phyloP scores from a whole-genome alignment of 1,140 invertebrate species.

The Chymomyza costata region DNA sequence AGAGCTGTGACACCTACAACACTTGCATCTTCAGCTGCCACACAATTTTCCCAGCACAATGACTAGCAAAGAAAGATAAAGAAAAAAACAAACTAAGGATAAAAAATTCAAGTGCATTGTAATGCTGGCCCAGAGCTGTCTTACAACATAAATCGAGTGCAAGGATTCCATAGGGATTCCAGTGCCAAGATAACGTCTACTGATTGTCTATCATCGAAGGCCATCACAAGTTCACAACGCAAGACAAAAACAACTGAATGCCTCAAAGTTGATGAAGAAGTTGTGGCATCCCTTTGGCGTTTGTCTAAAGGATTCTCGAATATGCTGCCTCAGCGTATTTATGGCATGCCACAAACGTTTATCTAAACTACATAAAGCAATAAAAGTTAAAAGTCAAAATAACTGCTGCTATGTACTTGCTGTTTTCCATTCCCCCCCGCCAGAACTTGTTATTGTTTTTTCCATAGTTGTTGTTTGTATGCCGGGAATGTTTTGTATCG shows the following conservation, averaged over 20 bases:
- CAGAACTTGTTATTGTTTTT: slow-evolving; percentile 13
- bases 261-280: slow-evolving; percentile 13
- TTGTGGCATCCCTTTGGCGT: slow-evolving; percentile 39
- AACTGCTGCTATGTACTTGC: slow-evolving; percentile 54
- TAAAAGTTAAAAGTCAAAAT: slow-evolving; percentile 73
- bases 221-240: slow-evolving; percentile 27
- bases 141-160: too few species aligned
- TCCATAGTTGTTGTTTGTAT: slow-evolving; percentile 31
- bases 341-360: slow-evolving; percentile 71
- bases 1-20: too few species aligned
- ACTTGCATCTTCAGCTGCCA: too few species aligned
- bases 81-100: too few species aligned
- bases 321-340: slow-evolving; percentile 53
- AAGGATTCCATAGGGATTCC: too few species aligned
- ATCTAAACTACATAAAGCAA: slow-evolving; percentile 72
- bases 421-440: too few species aligned
- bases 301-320: not conserved
- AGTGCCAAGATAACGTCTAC: slow-evolving; percentile 32
- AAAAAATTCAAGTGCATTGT: too few species aligned
- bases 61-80: too few species aligned
- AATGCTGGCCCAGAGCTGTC: too few species aligned
- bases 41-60: too few species aligned
- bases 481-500: slow-evolving; percentile 34
- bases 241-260: slow-evolving; percentile 3
- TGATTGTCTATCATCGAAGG: slow-evolving; percentile 67